These are phyloP conservation scores for Hylaeus anthracinus DNA, from an alignment of 1,140 invertebrate species.

Conservation along the genomic window DNA sequence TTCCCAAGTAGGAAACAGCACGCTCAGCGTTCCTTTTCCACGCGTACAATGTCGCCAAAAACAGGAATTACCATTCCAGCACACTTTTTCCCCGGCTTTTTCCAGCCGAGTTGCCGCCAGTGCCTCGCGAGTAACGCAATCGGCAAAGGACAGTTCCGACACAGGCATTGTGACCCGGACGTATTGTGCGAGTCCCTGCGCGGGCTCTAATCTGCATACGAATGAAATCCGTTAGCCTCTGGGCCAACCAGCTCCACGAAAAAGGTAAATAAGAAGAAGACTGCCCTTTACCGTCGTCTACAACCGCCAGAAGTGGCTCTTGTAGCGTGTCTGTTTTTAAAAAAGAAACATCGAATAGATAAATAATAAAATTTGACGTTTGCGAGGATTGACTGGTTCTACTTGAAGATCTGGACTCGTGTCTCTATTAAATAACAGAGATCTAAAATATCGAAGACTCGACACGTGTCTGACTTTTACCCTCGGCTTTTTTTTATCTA, in stretches of 20 bases:
- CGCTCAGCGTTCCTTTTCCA: neutral
- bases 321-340: neutral
- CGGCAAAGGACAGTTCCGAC: slow-evolving; percentile 8
- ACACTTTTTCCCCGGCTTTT: slow-evolving; percentile 25
- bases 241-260: neutral
- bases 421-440: no score
- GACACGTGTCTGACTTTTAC: no score
- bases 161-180: neutral
- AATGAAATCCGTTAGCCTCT: slow-evolving; percentile 43
- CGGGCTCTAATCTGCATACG: slow-evolving; percentile 40
- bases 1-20: neutral
- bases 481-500: neutral
- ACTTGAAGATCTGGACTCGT: no score
- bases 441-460: no score
- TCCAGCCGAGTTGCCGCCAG: slow-evolving; percentile 13
- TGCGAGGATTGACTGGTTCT: no score
- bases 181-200: neutral
- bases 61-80: slow-evolving; percentile 22
- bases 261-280: slow-evolving; percentile 27
- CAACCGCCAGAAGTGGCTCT: slow-evolving; percentile 2
- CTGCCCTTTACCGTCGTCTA: neutral
- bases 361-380: no score
- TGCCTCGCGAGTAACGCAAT: slow-evolving; percentile 4
- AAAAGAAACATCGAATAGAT: no score
- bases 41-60: neutral